A percentile compares a stretch with the other conserved stretches of the same genome.
These are phyloP conservation scores for Euleptes europaea DNA, from an alignment of 2,113 vertebrate species.

Conservation along the genomic window DNA sequence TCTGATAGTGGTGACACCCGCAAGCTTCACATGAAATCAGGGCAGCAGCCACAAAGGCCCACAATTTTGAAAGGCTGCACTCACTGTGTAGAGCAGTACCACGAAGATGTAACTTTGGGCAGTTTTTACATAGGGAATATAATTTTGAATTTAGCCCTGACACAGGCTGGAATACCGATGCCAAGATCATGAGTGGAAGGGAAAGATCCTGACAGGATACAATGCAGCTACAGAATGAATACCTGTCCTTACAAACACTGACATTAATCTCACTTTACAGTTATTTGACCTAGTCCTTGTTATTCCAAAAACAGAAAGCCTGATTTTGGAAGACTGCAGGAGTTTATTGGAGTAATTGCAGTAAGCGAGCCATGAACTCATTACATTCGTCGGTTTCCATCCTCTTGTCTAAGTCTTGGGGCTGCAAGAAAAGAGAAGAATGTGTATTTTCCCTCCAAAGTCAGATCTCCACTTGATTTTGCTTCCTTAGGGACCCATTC, in stretches of 20 bases:
- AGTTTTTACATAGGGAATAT: not conserved
- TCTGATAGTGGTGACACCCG: not conserved
- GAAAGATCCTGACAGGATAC: not conserved
- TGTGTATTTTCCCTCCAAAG: slow-evolving; percentile 5
- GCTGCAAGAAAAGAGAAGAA: slow-evolving; percentile 33
- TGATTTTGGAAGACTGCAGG: slow-evolving; percentile 8
- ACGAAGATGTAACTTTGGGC: not conserved
- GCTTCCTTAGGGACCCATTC: slow-evolving; percentile 10
- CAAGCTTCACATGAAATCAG: not conserved
- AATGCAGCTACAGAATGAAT: not conserved
- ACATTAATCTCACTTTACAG: slow-evolving; percentile 16
- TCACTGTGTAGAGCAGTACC: not conserved
- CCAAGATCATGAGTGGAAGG: not conserved
- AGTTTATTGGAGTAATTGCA: slow-evolving; percentile 5
- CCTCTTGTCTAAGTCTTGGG: slow-evolving; percentile 6
- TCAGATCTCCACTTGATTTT: slow-evolving; percentile 38
- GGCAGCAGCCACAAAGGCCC: not conserved
- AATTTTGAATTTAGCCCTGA: not conserved
- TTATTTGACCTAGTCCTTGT: not conserved
- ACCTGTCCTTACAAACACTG: not conserved
- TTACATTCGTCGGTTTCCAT: slow-evolving; percentile 3
- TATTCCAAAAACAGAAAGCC: slow-evolving; percentile 12
- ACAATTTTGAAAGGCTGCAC: not conserved
- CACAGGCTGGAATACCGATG: not conserved
- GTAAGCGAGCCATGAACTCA: not conserved